phyloP scores from a whole-genome alignment of 2,888 invertebrate genomes.

The Calameuta pallipes region DNA sequence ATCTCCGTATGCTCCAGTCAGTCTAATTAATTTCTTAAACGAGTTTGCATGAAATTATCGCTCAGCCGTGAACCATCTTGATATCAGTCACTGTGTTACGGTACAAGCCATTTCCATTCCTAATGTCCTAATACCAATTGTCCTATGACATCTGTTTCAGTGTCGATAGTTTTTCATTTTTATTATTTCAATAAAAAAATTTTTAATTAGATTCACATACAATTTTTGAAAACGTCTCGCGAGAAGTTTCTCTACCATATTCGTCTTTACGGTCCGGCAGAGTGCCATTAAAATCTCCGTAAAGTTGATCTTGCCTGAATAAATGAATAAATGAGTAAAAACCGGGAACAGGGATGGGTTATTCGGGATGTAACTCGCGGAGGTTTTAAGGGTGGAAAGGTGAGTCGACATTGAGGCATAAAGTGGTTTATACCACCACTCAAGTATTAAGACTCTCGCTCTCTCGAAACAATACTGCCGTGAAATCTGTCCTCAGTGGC shows the following conservation, averaged over 20 bases:
- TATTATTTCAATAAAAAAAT: neutral
- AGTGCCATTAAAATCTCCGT: constrained; percentile 55
- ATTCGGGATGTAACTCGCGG: constrained; percentile 35
- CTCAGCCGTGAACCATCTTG: neutral
- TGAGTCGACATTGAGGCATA: constrained; percentile 36
- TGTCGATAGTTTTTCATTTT: neutral
- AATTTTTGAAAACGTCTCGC: neutral
- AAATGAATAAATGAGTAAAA: constrained; percentile 54
- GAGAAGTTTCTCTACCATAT: neutral
- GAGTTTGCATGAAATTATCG: constrained; percentile 19
- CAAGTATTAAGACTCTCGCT: constrained; percentile 42
- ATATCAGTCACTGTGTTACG: neutral
- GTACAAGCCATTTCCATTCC: neutral
- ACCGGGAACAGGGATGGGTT: neutral
- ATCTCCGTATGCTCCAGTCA: constrained; percentile 13
- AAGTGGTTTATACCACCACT: constrained; percentile 56
- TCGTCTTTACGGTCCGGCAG: constrained; percentile 22
- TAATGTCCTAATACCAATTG: neutral
- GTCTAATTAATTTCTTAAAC: constrained; percentile 33
- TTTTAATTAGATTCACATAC: neutral
- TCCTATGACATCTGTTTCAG: neutral
- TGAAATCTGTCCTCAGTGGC: constrained; percentile 23
- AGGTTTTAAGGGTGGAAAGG: constrained; percentile 36
- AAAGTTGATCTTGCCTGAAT: constrained; percentile 51
- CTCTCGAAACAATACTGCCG: constrained; percentile 34